phyloP scores from a whole-genome alignment of 2,797 vertebrate genomes.

The Lycodopsis pacificus region DNA sequence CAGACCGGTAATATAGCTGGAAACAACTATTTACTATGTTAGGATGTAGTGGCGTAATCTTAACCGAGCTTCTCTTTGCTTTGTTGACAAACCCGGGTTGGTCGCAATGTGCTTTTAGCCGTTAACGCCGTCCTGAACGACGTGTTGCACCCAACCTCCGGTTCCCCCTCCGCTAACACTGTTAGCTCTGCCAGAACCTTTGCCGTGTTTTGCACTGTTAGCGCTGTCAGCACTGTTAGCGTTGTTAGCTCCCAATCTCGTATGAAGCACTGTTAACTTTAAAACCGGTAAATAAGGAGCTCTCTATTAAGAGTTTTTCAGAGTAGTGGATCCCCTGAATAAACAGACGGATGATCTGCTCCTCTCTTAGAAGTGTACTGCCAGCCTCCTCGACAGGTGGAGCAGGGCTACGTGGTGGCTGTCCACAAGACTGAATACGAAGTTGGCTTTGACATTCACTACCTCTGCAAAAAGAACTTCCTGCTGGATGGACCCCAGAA shows the following conservation, averaged over 20 bases:
- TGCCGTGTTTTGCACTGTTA: too few species aligned
- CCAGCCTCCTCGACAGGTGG: slow-evolving; percentile 80
- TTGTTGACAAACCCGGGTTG: neutral
- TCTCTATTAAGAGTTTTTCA: neutral
- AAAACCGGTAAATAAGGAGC: neutral
- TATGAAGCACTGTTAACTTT: neutral
- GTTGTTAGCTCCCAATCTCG: neutral
- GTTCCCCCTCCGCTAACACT: neutral
- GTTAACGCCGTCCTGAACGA: neutral
- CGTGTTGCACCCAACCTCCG: neutral
- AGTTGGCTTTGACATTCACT: slow-evolving; percentile 86
- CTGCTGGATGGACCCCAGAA: slow-evolving; percentile 85
- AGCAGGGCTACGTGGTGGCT: slow-evolving; percentile 86
- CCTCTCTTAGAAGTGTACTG: slow-evolving; percentile 80
- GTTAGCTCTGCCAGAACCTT: neutral
- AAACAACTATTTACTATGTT: neutral
- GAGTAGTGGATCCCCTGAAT: neutral
- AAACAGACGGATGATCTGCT: neutral
- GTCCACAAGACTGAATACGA: slow-evolving; percentile 86
- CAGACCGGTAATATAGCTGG: neutral
- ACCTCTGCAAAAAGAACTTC: slow-evolving; percentile 88
- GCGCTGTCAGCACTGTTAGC: neutral
- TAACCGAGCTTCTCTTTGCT: neutral
- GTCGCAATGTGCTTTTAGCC: neutral
- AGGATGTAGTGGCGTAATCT: neutral